Base-by-base conservation (phyloP, 2,797 vertebrate species). In the Myotis vivesi region DNA sequence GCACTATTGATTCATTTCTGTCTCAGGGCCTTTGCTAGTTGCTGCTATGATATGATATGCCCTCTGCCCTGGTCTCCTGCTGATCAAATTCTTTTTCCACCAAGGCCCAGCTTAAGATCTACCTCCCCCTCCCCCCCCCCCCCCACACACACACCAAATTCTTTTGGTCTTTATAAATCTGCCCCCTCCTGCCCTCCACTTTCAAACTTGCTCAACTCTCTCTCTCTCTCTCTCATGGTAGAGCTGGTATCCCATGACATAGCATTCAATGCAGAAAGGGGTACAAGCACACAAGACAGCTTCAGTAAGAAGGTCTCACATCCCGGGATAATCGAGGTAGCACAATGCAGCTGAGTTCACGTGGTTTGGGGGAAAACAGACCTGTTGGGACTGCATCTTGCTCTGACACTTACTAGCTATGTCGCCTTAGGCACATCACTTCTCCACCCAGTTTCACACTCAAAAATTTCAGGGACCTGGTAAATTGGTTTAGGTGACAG, bases 91-190 rank as follows among this genome's bases (percentile, higher is more conserved):
- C 30, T 53, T 38, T 87, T 96, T 91, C 10, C 10, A 87, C 3
- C 69, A 79, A 96, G 68, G 25, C 30, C 33, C 89, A 84, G 22
- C n/a, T 92, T 89, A 89, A 89, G 80, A 51, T 83, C 7, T 11
- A 68, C 13, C 49, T 87, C 57, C 28, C 17, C 17, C 46, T 19
- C 51, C 28, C 69, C 11, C 5, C 25, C 11, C 44, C 44, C 36
- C 36, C 36, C 36, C 36, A 36, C 36, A n/a, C 36, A 36, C 36
- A 2, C 36, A 36, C 36, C 38, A 38, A 38, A 16, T 79, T 71
- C 38, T 94, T 79, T 93, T 87, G 4, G 6, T 92, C 57, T 82
- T 94, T 53, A 92, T 90, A 85, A 96, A 44, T 51, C 59, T 93
- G 16, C 30, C 9, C 23, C 41, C 10, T 22, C 8, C 3, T 57